A percentile compares a stretch with the other conserved stretches of the same genome.
These are phyloP conservation scores for Neolamprologus longior DNA, from an alignment of 2,113 vertebrate genomes.

Conservation along the genomic window DNA sequence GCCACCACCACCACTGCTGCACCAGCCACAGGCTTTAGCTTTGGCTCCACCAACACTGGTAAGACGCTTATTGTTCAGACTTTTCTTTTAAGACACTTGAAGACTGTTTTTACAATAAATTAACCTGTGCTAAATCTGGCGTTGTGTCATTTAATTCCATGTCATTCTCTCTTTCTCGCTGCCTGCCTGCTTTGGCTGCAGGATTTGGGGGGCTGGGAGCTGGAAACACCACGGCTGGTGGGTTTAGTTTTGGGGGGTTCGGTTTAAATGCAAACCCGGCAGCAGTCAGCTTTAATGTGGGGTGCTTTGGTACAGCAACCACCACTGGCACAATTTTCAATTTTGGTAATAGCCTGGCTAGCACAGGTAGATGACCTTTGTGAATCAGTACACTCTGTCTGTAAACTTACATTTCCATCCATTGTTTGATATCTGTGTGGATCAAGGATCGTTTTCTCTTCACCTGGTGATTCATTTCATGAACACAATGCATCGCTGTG, in stretches of 20 bases:
- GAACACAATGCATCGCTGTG: neutral
- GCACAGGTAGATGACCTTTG: conserved; percentile 86
- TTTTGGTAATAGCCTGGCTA: conserved; percentile 97
- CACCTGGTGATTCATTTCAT: neutral
- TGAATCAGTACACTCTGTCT: conserved; percentile 40
- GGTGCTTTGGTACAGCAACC: conserved; percentile 89
- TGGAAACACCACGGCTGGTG: conserved; percentile 86
- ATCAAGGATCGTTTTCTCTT: conserved; percentile 14
- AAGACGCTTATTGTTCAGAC: neutral
- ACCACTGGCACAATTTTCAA: conserved; percentile 89
- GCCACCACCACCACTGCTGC: conserved; percentile 64
- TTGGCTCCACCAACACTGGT: conserved; percentile 71
- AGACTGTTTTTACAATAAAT: neutral
- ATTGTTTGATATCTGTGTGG: conserved; percentile 15
- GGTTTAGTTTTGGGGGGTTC: conserved; percentile 99
- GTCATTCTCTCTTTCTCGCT: conserved; percentile 69
- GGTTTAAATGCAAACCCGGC: conserved; percentile 91
- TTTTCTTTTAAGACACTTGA: neutral
- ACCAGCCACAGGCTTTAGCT: conserved; percentile 72
- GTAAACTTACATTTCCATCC: conserved; percentile 23
- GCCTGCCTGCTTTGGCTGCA: conserved; percentile 75
- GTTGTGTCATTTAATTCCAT: conserved; percentile 57
- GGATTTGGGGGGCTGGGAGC: conserved; percentile 98
- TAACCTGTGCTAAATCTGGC: neutral
- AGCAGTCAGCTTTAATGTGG: conserved; percentile 94